Conservation (phyloP, 2,113 vertebrate species). For the Silurus meridionalis region DNA sequence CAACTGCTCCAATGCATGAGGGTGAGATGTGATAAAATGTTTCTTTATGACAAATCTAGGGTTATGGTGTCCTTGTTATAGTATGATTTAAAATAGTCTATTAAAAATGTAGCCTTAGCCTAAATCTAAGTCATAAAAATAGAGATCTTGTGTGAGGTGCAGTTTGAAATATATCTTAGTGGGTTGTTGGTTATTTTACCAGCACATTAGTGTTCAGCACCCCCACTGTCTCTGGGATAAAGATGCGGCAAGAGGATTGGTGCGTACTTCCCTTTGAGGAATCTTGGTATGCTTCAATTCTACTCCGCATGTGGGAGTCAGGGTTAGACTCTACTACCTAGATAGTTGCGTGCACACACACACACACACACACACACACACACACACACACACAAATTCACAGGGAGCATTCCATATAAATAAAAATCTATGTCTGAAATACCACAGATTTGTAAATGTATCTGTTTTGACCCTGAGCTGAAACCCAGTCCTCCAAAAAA, state of each 20-base stretch:
- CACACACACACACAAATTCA: not conserved
- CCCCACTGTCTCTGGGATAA: not conserved
- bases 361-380: not conserved
- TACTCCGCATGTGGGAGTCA: conserved; percentile 20
- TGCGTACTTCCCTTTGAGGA: conserved; percentile 47
- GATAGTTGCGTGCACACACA: not conserved
- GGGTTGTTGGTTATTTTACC: conserved; percentile 11
- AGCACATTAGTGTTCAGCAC: not conserved
- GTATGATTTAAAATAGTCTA: not conserved
- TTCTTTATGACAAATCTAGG: not conserved
- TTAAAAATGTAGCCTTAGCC: not conserved
- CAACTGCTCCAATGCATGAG: conserved; percentile 58
- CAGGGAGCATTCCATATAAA: not conserved
- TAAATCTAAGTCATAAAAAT: not conserved
- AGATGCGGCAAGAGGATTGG: conserved; percentile 18
- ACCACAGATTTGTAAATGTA: not conserved
- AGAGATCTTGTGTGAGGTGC: not conserved
- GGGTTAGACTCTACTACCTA: not conserved
- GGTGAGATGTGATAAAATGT: not conserved
- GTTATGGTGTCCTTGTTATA: not conserved
- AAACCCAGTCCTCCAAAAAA: not conserved
- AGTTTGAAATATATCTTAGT: conserved; percentile 1
- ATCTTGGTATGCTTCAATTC: conserved; percentile 12
- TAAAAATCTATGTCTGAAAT: not conserved
- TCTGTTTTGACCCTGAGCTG: not conserved